Percentiles rank a stretch among this genome's conserved stretches.
These are phyloP conservation scores for Leucophenga maculata DNA, from an alignment of 2,888 invertebrate genomes.

Conservation along the genomic window DNA sequence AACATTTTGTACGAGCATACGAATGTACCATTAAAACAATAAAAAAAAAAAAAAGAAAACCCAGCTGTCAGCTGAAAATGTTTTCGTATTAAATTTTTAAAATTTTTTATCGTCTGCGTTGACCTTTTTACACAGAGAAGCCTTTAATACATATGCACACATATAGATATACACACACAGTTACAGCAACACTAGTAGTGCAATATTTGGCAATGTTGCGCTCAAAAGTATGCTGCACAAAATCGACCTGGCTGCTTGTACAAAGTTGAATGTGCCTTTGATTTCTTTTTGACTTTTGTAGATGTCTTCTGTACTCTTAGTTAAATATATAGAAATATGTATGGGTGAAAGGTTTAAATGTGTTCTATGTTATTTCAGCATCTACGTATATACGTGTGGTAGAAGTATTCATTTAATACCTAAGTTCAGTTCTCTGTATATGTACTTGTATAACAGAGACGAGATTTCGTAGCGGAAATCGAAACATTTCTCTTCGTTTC, in stretches of 20 bases:
- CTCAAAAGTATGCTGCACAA: slow-evolving; percentile 13
- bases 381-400: no score
- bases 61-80: slow-evolving; percentile 46
- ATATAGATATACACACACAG: neutral
- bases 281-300: neutral
- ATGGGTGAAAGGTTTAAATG: no score
- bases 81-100: slow-evolving; percentile 48
- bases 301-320: no score
- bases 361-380: no score
- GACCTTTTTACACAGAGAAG: neutral
- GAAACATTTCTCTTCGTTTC: no score
- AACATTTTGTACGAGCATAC: slow-evolving; percentile 17
- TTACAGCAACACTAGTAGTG: neutral
- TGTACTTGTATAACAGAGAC: no score
- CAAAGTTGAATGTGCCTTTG: neutral
- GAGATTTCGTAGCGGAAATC: no score
- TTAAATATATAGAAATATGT: no score
- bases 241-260: neutral
- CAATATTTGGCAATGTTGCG: neutral
- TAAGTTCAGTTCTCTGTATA: no score
- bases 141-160: neutral
- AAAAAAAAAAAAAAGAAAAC: slow-evolving; percentile 27
- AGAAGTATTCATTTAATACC: no score
- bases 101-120: slow-evolving; percentile 11
- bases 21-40: neutral